These are phyloP conservation scores for Neofelis nebulosa DNA, from an alignment of 2,113 vertebrate species.

Conservation along the genomic window DNA sequence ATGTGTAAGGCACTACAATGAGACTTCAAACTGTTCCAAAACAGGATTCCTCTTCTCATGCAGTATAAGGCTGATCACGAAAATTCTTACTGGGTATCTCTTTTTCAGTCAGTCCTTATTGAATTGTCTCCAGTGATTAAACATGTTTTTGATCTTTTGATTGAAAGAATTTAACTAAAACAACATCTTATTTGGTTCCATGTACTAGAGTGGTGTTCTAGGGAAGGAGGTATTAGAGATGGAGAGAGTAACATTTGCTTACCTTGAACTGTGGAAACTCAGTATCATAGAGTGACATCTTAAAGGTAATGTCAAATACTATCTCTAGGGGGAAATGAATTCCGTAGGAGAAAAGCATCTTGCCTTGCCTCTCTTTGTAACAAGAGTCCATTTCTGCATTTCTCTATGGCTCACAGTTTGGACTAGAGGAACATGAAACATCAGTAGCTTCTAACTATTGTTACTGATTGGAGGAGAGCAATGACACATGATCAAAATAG, in stretches of 20 bases:
- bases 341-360: not conserved
- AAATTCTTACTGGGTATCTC: not conserved
- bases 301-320: not conserved
- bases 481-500: not conserved
- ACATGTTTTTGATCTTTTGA: not conserved
- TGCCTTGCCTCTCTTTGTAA: not conserved
- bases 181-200: not conserved
- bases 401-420: not conserved
- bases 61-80: not conserved
- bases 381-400: not conserved
- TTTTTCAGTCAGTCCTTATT: not conserved
- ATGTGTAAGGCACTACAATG: not conserved
- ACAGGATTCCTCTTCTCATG: not conserved
- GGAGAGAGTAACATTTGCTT: not conserved
- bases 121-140: not conserved
- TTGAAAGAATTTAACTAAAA: not conserved
- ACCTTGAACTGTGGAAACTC: not conserved
- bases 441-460: not conserved
- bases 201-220: not conserved
- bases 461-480: not conserved
- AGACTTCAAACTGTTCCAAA: not conserved
- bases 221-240: not conserved
- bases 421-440: not conserved
- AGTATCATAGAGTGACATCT: not conserved
- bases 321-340: not conserved